Percentiles rank a stretch among this genome's conserved stretches.
phyloP scores from a whole-genome alignment of 2,888 invertebrate genomes.

The Cryptus armator region DNA sequence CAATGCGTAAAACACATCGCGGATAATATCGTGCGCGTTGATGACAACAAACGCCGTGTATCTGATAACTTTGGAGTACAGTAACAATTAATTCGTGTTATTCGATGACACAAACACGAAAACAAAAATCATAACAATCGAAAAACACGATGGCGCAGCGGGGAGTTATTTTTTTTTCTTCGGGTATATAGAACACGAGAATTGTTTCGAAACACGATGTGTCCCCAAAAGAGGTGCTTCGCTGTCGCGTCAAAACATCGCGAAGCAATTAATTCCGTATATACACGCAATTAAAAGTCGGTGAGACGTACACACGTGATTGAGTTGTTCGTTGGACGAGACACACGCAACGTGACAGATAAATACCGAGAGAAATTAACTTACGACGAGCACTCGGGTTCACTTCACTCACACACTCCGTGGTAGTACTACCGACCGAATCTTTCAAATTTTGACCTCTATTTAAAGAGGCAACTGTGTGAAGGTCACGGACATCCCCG shows the following conservation, averaged over 20 bases:
- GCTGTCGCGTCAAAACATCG: conserved; percentile 1
- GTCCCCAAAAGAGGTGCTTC: conserved; percentile 17
- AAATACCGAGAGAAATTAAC: conserved; percentile 14
- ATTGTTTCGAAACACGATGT: neutral
- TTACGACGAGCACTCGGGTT: conserved; percentile 14
- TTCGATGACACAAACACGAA: neutral
- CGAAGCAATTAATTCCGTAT: neutral
- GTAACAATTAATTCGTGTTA: neutral
- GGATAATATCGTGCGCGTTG: neutral
- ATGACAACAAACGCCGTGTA: neutral
- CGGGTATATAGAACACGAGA: neutral
- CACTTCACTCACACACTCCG: conserved; percentile 25
- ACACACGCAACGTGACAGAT: neutral
- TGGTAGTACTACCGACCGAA: conserved; percentile 30
- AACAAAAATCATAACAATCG: neutral
- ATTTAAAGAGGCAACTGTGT: conserved; percentile 70
- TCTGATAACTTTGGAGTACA: neutral
- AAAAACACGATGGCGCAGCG: neutral
- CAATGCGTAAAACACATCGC: neutral
- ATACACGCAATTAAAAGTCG: neutral
- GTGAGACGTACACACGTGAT: neutral
- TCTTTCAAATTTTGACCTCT: conserved; percentile 80
- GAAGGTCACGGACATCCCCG: conserved; percentile 76
- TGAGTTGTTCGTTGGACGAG: neutral
- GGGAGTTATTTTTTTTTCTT: neutral